Percentiles rank a stretch among this genome's conserved stretches.
phyloP scores from a whole-genome alignment of 2,888 invertebrate species.

The Tanytarsus gracilentus region DNA sequence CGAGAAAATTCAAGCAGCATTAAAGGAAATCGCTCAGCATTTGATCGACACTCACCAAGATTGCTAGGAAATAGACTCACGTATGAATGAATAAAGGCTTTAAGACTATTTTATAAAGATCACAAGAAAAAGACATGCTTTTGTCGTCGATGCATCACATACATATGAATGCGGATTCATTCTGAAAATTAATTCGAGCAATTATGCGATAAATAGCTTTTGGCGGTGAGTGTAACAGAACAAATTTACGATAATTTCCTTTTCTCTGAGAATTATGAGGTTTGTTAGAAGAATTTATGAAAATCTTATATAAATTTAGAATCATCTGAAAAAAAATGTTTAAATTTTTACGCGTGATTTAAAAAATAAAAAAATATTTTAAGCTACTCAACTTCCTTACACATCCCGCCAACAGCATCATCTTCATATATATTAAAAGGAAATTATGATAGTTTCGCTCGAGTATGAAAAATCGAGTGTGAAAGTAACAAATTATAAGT shows the following conservation, averaged over 20 bases:
- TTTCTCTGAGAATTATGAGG: not conserved
- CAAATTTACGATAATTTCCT: too few species aligned
- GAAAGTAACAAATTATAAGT: not conserved
- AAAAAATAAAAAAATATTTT: too few species aligned
- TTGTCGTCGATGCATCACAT: not conserved
- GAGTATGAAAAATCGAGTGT: not conserved
- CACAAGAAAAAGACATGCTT: not conserved
- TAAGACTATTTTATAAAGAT: not conserved
- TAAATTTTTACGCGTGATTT: too few species aligned
- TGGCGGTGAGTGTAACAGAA: not conserved
- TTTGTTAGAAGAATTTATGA: not conserved
- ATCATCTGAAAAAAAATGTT: too few species aligned
- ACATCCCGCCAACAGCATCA: not conserved
- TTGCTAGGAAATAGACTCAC: not conserved
- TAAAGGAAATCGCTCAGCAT: conserved; percentile 81
- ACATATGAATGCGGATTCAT: not conserved
- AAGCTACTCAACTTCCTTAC: too few species aligned
- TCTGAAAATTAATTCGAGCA: not conserved
- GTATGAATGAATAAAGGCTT: not conserved
- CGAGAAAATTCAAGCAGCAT: conserved; percentile 79
- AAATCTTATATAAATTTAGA: too few species aligned
- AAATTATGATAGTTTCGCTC: too few species aligned
- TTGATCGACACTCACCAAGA: conserved; percentile 4
- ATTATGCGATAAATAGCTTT: not conserved
- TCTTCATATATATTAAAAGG: not conserved